A percentile compares a stretch with the other conserved stretches of the same genome.
phyloP scores from a whole-genome alignment of 2,888 invertebrate species.

The Zootermopsis nevadensis region DNA sequence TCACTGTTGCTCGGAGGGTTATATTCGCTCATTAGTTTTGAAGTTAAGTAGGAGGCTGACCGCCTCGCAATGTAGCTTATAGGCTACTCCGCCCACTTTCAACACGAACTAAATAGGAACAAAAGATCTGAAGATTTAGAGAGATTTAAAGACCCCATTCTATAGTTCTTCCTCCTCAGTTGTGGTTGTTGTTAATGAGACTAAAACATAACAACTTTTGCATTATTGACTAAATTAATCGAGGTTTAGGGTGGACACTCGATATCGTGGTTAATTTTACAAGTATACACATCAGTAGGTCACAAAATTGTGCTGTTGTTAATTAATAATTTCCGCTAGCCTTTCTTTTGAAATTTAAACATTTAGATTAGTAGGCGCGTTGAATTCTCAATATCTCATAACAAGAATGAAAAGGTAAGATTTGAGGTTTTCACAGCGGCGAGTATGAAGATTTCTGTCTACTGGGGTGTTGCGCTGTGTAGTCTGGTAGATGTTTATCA shows the following conservation, averaged over 20 bases:
- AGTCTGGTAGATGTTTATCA: too few relatives aligned
- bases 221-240: background rate
- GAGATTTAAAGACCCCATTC: background rate
- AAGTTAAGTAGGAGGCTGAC: background rate
- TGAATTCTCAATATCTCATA: too few relatives aligned
- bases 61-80: background rate
- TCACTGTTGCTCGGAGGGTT: background rate
- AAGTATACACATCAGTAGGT: too few relatives aligned
- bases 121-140: background rate
- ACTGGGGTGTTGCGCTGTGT: too few relatives aligned
- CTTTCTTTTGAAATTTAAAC: too few relatives aligned
- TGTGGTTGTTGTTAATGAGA: background rate
- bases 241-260: background rate
- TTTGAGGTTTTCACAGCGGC: too few relatives aligned
- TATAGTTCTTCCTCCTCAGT: too few relatives aligned
- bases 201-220: background rate
- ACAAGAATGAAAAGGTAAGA: too few relatives aligned
- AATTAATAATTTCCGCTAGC: too few relatives aligned
- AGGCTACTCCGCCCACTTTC: background rate
- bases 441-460: too few relatives aligned
- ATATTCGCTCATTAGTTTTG: constrained; percentile 14
- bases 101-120: background rate
- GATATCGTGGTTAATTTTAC: background rate
- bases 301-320: too few relatives aligned
- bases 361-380: too few relatives aligned